Evolutionary conservation across 2,113 vertebrate genomes (phyloP).

Genomic region (Manacus vitellinus): DNA sequence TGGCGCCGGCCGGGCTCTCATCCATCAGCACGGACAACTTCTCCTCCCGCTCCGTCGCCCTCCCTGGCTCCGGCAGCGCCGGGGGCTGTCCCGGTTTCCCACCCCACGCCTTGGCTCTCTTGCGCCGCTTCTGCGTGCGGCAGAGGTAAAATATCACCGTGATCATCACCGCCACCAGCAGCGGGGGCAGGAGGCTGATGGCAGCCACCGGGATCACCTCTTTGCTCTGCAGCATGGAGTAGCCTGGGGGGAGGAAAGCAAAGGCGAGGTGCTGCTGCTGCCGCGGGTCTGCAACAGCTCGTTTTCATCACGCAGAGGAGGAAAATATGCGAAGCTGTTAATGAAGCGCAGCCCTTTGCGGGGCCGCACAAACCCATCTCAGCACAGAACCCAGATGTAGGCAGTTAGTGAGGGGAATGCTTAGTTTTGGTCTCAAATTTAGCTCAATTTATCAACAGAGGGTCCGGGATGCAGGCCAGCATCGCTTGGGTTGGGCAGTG

Average conservation of each 20-base stretch:
- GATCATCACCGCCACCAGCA: constrained; percentile 80
- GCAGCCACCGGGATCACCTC: constrained; percentile 86
- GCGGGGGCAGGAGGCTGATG: constrained; percentile 84
- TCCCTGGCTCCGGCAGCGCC: not conserved
- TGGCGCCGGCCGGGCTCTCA: constrained; percentile 9
- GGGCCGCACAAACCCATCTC: not conserved
- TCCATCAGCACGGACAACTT: constrained; percentile 58
- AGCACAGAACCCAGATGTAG: not conserved
- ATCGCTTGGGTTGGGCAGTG: accelerated
- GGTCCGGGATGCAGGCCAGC: not conserved
- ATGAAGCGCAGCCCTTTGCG: not conserved
- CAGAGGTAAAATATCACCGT: constrained; percentile 83
- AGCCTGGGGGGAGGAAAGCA: constrained; percentile 72
- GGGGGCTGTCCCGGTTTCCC: constrained; percentile 69
- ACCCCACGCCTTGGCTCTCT: constrained; percentile 77
- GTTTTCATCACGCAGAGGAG: not conserved
- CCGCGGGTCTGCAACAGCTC: not conserved
- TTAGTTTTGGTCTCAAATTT: not conserved
- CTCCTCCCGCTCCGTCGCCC: constrained; percentile 27
- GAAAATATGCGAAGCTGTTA: not conserved
- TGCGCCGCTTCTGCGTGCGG: constrained; percentile 77
- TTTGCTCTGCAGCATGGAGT: constrained; percentile 82
- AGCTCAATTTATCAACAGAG: not conserved
- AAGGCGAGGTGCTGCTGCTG: not conserved
- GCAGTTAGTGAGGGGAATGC: not conserved